Conservation (phyloP, 2,113 vertebrate species). For the Scomber scombrus region DNA sequence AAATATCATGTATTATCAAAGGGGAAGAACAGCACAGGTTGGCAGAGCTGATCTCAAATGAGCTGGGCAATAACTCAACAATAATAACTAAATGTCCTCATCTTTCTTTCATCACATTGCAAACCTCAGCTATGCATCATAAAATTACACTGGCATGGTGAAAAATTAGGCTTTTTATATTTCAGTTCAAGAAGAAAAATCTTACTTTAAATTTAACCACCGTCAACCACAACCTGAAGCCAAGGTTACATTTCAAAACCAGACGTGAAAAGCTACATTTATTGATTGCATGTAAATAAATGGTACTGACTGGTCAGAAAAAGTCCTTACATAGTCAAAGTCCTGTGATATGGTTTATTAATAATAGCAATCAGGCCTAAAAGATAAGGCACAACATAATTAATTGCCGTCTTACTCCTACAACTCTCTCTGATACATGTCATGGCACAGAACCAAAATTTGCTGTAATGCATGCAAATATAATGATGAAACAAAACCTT, state of each 20-base stretch:
- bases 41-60: background rate
- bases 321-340: background rate
- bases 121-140: constrained; percentile 2
- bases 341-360: background rate
- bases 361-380: background rate
- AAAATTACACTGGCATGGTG: background rate
- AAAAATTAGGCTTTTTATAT: background rate
- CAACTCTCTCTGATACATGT: background rate
- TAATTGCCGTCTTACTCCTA: background rate
- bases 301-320: no score
- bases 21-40: background rate
- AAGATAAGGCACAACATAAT: background rate
- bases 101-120: background rate
- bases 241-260: no score
- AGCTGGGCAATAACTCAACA: background rate
- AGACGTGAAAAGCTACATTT: no score
- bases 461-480: background rate
- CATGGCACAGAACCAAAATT: no score
- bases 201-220: no score
- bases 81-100: background rate
- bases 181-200: no score
- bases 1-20: background rate
- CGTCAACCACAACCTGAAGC: no score
- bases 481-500: background rate
- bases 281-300: no score